Conservation (phyloP, 2,888 invertebrate species). For the Ischnura elegans region DNA sequence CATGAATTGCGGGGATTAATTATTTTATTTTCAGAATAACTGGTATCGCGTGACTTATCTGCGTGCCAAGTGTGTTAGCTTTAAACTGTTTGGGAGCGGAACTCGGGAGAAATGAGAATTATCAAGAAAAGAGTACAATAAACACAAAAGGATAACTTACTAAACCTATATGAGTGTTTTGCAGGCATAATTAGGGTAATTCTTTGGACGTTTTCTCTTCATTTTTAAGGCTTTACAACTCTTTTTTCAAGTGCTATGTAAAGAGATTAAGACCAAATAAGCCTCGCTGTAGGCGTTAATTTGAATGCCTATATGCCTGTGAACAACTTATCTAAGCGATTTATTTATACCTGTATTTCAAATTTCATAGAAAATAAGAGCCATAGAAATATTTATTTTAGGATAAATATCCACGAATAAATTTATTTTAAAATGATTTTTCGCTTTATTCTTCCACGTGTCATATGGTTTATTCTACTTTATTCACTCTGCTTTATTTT, state of each 20-base stretch:
- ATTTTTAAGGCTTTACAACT: neutral
- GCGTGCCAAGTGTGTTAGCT: neutral
- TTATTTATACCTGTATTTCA: too few species aligned
- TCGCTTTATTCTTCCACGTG: too few species aligned
- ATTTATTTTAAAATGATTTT: too few species aligned
- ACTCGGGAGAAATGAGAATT: neutral
- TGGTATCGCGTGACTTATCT: neutral
- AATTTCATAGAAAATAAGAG: too few species aligned
- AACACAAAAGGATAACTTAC: neutral
- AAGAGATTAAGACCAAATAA: neutral
- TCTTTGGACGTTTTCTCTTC: neutral
- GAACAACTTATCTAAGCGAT: too few species aligned
- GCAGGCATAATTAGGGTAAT: neutral
- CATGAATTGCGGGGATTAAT: neutral
- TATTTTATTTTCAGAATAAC: constrained; percentile 2
- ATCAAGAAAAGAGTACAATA: neutral
- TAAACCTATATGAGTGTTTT: neutral
- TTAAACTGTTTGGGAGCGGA: neutral
- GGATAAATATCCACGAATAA: too few species aligned
- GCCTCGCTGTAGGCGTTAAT: neutral
- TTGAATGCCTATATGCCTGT: too few species aligned
- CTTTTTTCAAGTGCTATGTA: neutral
- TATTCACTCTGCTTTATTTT: too few species aligned
- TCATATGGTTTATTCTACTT: too few species aligned
- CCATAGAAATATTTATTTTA: too few species aligned